Conservation (phyloP, 2,797 vertebrate species). For the Notamacropus eugenii region DNA sequence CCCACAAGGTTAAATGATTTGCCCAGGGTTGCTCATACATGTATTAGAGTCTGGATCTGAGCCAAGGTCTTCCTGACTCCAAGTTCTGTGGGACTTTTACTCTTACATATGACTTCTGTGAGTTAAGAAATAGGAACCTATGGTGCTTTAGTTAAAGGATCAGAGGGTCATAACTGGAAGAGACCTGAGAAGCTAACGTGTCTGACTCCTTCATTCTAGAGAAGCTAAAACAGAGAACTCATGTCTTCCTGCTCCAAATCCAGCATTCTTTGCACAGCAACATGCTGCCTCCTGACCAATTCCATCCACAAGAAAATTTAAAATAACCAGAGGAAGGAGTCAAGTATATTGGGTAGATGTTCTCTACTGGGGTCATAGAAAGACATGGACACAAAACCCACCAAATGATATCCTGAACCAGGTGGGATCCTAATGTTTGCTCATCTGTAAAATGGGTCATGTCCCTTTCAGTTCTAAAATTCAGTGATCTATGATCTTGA, state of each 20-base stretch:
- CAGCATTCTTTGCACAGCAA: neutral
- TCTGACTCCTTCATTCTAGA: neutral
- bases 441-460: neutral
- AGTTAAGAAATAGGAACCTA: neutral
- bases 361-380: neutral
- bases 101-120: neutral
- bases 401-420: neutral
- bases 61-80: neutral
- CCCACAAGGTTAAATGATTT: neutral
- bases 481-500: neutral
- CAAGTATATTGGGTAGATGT: neutral
- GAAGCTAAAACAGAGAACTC: neutral
- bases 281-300: neutral
- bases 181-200: neutral
- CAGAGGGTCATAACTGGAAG: neutral
- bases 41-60: neutral
- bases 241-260: neutral
- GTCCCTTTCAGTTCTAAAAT: neutral
- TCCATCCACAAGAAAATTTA: neutral
- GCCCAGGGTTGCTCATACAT: neutral
- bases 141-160: neutral
- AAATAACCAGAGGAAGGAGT: neutral
- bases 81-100: neutral
- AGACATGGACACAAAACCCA: neutral
- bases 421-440: neutral